These are phyloP conservation scores for Fregetta grallaria DNA, from an alignment of 2,113 vertebrate species.

Conservation along the genomic window DNA sequence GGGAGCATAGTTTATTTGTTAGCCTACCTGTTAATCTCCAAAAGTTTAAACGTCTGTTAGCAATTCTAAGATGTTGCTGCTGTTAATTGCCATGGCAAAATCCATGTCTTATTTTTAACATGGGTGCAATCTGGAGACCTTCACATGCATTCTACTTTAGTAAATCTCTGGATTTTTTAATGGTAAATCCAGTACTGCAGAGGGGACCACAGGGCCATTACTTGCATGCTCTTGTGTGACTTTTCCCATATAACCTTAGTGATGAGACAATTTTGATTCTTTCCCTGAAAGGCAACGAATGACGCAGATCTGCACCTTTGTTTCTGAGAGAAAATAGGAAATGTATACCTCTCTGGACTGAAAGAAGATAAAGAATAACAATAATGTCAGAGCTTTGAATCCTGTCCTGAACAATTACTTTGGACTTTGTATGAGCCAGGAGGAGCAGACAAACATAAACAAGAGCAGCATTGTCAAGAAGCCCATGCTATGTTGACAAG, in stretches of 20 bases:
- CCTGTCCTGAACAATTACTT: neutral
- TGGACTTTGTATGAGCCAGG: neutral
- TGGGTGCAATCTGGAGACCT: neutral
- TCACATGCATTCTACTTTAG: neutral
- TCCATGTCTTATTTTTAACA: neutral
- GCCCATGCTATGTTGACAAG: neutral
- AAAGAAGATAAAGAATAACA: neutral
- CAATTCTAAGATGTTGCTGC: neutral
- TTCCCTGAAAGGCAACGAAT: neutral
- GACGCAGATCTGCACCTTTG: slow-evolving; percentile 12
- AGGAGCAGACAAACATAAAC: neutral
- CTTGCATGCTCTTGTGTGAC: neutral
- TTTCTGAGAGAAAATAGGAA: slow-evolving; percentile 17
- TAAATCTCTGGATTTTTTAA: neutral
- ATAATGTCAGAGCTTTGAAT: neutral
- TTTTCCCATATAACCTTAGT: neutral
- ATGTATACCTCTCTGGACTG: neutral
- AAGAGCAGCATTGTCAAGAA: neutral
- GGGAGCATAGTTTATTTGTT: neutral
- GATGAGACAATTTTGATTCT: neutral
- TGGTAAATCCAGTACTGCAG: neutral
- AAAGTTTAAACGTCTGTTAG: neutral
- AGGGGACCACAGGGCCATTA: neutral
- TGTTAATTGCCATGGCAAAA: neutral
- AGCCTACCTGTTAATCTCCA: neutral